These are phyloP conservation scores for Hystrix brachyura DNA, from an alignment of 2,113 vertebrate species.

Conservation along the genomic window DNA sequence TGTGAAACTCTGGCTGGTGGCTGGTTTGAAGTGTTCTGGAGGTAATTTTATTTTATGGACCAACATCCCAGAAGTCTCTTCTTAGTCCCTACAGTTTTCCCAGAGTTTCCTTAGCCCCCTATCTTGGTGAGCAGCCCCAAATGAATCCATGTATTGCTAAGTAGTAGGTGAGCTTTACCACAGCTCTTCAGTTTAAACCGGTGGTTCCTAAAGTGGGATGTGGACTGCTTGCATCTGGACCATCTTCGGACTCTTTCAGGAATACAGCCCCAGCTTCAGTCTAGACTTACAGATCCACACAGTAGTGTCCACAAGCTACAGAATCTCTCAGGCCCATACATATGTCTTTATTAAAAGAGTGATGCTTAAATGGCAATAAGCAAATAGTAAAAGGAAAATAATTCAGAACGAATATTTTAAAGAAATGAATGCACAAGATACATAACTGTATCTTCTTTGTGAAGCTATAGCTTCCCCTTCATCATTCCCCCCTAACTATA, in stretches of 20 bases:
- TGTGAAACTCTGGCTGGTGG: neutral
- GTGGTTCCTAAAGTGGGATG: neutral
- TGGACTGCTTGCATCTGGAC: neutral
- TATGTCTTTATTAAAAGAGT: slow-evolving; percentile 55
- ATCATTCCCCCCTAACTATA: neutral
- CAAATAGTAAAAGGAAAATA: slow-evolving; percentile 34
- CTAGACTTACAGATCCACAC: neutral
- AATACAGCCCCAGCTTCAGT: neutral
- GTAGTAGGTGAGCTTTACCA: neutral
- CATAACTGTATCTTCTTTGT: neutral
- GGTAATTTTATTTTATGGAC: neutral
- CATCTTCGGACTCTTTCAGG: neutral
- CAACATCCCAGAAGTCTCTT: slow-evolving; percentile 18
- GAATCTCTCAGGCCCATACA: neutral
- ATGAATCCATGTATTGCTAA: neutral
- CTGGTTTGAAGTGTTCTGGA: neutral
- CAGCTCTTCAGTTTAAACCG: neutral
- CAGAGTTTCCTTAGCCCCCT: neutral
- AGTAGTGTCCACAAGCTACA: neutral
- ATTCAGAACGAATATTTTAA: slow-evolving; percentile 59
- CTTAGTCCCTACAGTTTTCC: slow-evolving; percentile 21
- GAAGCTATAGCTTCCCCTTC: neutral
- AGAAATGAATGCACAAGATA: neutral
- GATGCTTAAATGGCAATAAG: slow-evolving; percentile 43
- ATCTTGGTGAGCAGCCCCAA: neutral